Percentiles rank a stretch among this genome's conserved stretches.
phyloP scores from a whole-genome alignment of 2,888 invertebrate species.

The Caenorhabditis angaria region DNA sequence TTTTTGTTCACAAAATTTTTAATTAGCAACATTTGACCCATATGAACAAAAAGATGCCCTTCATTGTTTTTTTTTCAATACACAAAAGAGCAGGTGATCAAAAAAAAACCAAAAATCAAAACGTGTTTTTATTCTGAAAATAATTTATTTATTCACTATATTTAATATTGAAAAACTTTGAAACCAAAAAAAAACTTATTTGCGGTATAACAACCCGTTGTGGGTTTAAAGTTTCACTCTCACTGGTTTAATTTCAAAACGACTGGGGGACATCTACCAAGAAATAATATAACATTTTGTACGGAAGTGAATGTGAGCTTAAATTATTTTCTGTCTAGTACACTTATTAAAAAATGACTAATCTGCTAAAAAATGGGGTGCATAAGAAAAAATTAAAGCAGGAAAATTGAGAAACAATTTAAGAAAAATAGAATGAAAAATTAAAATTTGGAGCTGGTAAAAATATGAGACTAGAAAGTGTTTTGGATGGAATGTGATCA shows the following conservation, averaged over 20 bases:
- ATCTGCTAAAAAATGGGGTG: neutral
- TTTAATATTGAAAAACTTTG: neutral
- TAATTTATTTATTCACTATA: neutral
- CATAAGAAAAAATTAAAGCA: neutral
- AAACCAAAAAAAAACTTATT: neutral
- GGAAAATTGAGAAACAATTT: neutral
- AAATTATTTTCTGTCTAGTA: neutral
- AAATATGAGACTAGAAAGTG: neutral
- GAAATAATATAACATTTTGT: no score
- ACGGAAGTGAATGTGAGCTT: neutral
- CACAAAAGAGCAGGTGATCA: no score
- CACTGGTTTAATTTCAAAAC: neutral
- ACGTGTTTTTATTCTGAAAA: neutral
- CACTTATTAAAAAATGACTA: no score
- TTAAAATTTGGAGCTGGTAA: neutral
- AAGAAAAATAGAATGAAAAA: neutral
- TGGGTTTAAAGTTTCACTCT: constrained; percentile 2
- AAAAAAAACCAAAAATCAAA: neutral
- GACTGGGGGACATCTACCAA: no score
- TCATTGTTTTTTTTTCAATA: no score
- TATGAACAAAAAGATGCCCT: no score
- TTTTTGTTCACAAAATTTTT: no score
- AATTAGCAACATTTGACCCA: no score
- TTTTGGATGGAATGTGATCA: neutral
- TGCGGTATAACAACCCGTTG: constrained; percentile 5